These are phyloP conservation scores for Edolisoma coerulescens DNA, from an alignment of 2,113 vertebrate species.

Conservation along the genomic window DNA sequence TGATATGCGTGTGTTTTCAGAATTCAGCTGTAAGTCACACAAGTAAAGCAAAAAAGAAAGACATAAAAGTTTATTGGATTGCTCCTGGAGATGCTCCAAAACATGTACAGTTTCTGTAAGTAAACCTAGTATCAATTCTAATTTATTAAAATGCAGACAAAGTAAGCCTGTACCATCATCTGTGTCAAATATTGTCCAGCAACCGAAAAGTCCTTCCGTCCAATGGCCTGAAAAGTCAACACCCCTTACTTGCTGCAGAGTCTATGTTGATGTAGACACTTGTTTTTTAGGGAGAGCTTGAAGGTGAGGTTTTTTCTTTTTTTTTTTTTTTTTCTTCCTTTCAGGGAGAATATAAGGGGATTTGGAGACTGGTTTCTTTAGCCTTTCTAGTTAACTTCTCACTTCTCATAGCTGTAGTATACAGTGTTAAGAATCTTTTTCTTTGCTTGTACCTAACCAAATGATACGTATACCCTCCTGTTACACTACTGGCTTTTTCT, in stretches of 20 bases:
- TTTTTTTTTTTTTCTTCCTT: neutral
- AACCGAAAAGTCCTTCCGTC: neutral
- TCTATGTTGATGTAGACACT: neutral
- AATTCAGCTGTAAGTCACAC: constrained; percentile 86
- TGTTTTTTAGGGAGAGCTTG: neutral
- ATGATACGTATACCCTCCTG: rapidly evolving
- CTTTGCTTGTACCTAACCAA: neutral
- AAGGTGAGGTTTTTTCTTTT: no score
- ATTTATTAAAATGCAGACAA: neutral
- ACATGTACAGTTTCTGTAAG: constrained; percentile 83
- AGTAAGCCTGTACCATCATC: neutral
- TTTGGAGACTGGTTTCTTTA: neutral
- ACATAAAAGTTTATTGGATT: constrained; percentile 77
- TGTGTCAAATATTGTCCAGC: neutral
- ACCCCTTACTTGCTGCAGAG: neutral
- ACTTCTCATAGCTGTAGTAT: neutral
- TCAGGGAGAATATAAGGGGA: neutral
- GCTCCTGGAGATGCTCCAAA: constrained; percentile 69
- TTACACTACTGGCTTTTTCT: neutral
- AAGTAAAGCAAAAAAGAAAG: constrained; percentile 69
- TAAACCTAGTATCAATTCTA: neutral
- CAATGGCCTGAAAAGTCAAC: neutral
- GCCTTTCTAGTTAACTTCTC: neutral
- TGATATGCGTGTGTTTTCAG: constrained; percentile 56
- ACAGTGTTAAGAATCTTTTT: neutral